These are phyloP conservation scores for Dysmachus trigonus DNA, from an alignment of 2,888 invertebrate species.

Conservation along the genomic window DNA sequence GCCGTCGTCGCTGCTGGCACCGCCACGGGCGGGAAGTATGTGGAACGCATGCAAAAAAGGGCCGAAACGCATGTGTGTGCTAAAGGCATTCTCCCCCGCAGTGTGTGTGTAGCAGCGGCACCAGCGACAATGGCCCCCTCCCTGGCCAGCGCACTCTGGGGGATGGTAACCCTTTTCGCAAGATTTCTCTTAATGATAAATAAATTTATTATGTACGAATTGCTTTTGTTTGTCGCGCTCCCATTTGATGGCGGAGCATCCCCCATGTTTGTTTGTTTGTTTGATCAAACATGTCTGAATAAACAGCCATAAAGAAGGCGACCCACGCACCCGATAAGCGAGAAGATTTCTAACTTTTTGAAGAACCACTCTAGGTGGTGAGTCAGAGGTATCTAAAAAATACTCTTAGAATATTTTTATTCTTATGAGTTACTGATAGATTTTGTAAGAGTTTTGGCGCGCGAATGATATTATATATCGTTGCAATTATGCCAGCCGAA, in stretches of 20 bases:
- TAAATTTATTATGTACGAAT: constrained; percentile 47
- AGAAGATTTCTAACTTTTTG: background rate
- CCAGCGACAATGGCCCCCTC: background rate
- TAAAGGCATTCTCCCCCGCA: background rate
- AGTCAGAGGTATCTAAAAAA: background rate
- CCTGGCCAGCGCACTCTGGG: background rate
- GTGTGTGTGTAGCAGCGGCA: constrained; percentile 3
- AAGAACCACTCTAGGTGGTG: background rate
- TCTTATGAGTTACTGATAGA: background rate
- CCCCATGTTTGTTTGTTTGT: background rate
- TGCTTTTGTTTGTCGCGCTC: constrained; percentile 37
- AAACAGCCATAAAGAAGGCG: constrained; percentile 13
- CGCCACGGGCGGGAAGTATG: background rate
- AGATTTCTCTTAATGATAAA: constrained; percentile 44
- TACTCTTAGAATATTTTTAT: background rate
- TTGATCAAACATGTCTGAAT: constrained; percentile 31
- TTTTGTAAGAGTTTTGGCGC: background rate
- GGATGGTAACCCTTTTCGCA: constrained; percentile 36
- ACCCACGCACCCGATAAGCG: background rate
- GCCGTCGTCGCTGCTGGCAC: background rate
- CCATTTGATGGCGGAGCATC: background rate
- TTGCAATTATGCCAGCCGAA: too few species aligned
- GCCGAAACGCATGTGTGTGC: constrained; percentile 26
- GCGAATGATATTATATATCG: background rate
- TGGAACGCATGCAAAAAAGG: constrained; percentile 18